Evolutionary conservation across 1,140 invertebrate species (phyloP).

Genomic region (Saccostrea cuccullata): DNA sequence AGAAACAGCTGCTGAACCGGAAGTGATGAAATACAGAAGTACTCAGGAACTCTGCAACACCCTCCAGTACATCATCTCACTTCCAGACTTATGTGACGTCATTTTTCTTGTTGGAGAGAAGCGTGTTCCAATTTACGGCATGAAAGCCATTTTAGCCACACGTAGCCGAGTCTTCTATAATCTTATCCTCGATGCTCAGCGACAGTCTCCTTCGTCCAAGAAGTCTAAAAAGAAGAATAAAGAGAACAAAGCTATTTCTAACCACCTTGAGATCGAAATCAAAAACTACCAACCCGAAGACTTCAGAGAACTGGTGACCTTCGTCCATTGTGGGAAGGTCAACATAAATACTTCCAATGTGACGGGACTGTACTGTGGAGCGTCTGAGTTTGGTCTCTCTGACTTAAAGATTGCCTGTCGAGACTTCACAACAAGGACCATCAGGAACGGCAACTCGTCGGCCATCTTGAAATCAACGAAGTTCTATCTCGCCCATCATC

Average conservation of each 20-base stretch:
- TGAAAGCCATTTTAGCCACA: conserved; percentile 93
- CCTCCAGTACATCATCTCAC: conserved; percentile 80
- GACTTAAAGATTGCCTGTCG: conserved; percentile 50
- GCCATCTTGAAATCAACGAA: not conserved
- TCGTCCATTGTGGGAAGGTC: conserved; percentile 53
- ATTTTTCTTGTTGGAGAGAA: conserved; percentile 96
- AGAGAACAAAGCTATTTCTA: not conserved
- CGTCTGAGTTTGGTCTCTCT: conserved; percentile 46
- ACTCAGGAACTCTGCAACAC: conserved; percentile 47
- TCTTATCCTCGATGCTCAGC: conserved; percentile 42
- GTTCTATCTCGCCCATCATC: not conserved
- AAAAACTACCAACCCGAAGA: conserved; percentile 50
- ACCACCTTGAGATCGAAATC: conserved; percentile 47
- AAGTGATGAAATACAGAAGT: conserved; percentile 55
- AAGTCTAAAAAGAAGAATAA: conserved; percentile 37
- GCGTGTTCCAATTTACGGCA: conserved; percentile 94
- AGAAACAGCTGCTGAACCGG: not conserved
- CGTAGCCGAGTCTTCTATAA: conserved; percentile 82
- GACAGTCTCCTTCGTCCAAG: conserved; percentile 15
- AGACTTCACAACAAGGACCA: conserved; percentile 39
- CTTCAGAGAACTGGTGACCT: conserved; percentile 51
- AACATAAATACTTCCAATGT: conserved; percentile 43
- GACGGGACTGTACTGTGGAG: conserved; percentile 46
- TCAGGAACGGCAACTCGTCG: not conserved
- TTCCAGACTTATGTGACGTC: conserved; percentile 97